Base-by-base conservation (phyloP, 2,888 invertebrate genomes). In the Odontocolon sp. region DNA sequence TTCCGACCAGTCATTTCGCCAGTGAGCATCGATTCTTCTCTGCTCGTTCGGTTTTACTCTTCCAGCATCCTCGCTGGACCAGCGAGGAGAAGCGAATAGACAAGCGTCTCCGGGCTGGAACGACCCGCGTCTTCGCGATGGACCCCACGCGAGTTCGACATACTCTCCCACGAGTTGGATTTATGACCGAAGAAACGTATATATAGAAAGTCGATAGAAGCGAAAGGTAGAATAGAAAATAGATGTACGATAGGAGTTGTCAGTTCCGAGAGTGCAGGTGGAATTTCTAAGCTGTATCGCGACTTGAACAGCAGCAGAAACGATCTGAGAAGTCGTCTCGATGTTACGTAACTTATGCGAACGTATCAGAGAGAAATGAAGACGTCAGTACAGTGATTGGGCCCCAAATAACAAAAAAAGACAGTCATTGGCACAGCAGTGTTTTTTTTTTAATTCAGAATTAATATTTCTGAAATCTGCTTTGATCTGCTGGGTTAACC, bases 71-170 rank as follows among this genome's bases (percentile, higher is more conserved):
- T 73, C 50, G 28, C 50, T n/a, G 23, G 16, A 47, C 11, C 36
- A 67, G 18, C 36, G n/a, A 54, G 54, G n/a, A 33, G n/a, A 40
- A 31, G 16, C 47, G 77, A 82, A 40, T 61, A 54, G 67, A 45
- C 40, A 40, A 61, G 54, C 14, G 69, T n/a, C 16, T 38, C 11
- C 56, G 9, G 73, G 68, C 74, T 5, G 77, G 79, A 80, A 80
- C 40, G 40, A 88, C 86, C 86, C 83, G 82, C 81, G 81, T 88
- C 85, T 84, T 80, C 56, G 66, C 42, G 64, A 50, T 38, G 67
- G 88, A 87, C 88, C 88, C 87, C 88, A 88, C 88, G 85, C 84
- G 83, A 86, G 82, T 81, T 80, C 81, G 80, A 73, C 81, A 66
- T 71, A 82, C 78, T 85, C 84, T 87, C 84, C 83, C 87, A 87